These are phyloP conservation scores for Metellina segmentata DNA, from an alignment of 2,888 invertebrate species.

Conservation along the genomic window DNA sequence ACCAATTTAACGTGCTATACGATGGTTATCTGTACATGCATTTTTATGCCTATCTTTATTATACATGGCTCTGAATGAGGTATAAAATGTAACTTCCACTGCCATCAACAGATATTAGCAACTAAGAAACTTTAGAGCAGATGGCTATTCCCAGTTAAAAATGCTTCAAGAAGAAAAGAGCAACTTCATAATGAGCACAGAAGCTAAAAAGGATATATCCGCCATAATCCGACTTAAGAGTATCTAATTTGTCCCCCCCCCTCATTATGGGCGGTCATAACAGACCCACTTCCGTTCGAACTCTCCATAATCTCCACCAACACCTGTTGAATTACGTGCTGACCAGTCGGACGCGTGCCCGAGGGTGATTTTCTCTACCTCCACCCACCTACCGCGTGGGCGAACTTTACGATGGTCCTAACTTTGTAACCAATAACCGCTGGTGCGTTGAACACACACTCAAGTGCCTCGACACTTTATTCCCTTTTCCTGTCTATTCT, in stretches of 20 bases:
- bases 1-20: no score
- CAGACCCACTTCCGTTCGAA: slow-evolving; percentile 46
- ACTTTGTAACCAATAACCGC: slow-evolving; percentile 71
- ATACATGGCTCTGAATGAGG: no score
- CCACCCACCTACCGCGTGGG: slow-evolving; percentile 25
- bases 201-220: neutral
- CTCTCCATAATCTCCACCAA: slow-evolving; percentile 30
- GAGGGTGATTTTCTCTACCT: neutral
- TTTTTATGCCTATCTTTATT: no score
- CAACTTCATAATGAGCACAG: neutral
- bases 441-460: slow-evolving; percentile 48
- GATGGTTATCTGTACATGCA: no score
- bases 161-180: no score
- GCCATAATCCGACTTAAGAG: neutral
- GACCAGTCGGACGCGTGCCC: slow-evolving; percentile 62
- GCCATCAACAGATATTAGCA: no score
- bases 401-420: slow-evolving; percentile 21
- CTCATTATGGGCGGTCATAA: slow-evolving; percentile 30
- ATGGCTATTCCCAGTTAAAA: no score
- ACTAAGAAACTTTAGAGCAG: no score
- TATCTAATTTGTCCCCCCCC: neutral
- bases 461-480: neutral
- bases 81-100: no score
- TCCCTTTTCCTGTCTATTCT: slow-evolving; percentile 8
- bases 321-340: slow-evolving; percentile 48